Evolutionary conservation across 1,140 invertebrate genomes (phyloP).

Genomic region (Mercenaria mercenaria): DNA sequence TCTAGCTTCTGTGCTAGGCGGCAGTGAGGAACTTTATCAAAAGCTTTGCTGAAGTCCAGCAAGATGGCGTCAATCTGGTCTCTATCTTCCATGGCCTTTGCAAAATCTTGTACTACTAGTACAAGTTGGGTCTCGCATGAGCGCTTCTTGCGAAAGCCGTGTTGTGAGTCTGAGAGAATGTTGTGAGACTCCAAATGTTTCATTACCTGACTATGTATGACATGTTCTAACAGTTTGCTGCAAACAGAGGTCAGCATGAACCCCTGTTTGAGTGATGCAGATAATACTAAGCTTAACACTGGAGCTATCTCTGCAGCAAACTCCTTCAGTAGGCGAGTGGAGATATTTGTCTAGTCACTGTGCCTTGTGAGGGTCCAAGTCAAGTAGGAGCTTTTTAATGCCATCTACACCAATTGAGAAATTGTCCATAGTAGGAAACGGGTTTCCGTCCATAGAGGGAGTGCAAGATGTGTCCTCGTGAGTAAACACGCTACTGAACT

Average conservation of each 20-base stretch:
- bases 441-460: neutral
- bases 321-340: neutral
- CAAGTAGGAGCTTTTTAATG: constrained; percentile 4
- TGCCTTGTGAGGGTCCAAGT: constrained; percentile 19
- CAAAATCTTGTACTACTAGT: neutral
- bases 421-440: neutral
- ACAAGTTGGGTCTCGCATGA: constrained; percentile 15
- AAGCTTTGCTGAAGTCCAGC: constrained; percentile 28
- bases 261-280: neutral
- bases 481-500: too few species aligned
- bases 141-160: too few species aligned
- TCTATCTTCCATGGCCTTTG: neutral
- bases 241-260: constrained; percentile 37
- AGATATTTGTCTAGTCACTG: neutral
- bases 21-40: neutral
- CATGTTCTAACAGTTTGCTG: constrained; percentile 63
- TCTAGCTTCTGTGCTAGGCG: neutral
- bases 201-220: constrained; percentile 61
- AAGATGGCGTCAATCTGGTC: constrained; percentile 4
- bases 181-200: constrained; percentile 45
- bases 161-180: constrained; percentile 35
- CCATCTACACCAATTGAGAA: neutral
- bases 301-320: constrained; percentile 9
- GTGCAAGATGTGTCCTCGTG: neutral
- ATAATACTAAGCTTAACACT: neutral